Evolutionary conservation across 2,888 invertebrate genomes (phyloP).

Genomic region (Alviniconcha strummeri): DNA sequence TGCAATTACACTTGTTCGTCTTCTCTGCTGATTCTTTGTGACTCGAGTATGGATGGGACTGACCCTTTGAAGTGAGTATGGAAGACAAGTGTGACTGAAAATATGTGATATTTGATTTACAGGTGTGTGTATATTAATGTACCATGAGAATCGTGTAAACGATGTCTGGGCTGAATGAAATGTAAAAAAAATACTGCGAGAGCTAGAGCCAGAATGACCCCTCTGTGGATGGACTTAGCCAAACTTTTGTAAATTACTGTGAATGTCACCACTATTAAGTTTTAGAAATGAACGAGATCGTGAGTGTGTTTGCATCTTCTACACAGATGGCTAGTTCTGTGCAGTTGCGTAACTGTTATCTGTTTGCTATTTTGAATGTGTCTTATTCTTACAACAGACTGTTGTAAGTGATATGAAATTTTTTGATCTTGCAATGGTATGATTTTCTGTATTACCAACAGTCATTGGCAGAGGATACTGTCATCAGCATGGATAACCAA

Average conservation of each 20-base stretch:
- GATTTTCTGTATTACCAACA: constrained; percentile 4
- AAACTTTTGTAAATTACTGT: no score
- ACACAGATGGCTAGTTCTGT: neutral
- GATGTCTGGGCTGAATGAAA: no score
- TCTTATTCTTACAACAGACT: constrained; percentile 19
- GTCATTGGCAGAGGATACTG: neutral
- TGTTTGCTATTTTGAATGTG: constrained; percentile 24
- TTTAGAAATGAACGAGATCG: constrained; percentile 1
- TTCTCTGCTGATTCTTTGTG: no score
- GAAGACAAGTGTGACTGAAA: neutral
- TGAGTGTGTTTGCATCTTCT: neutral
- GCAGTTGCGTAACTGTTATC: no score
- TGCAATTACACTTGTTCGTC: no score
- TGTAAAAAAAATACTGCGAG: no score
- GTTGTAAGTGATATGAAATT: neutral
- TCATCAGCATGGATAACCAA: constrained; percentile 4
- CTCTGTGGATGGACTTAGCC: no score
- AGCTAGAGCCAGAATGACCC: no score
- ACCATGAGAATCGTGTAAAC: no score
- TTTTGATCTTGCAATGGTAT: constrained; percentile 4
- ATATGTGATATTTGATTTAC: constrained; percentile 7
- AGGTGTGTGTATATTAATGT: neutral
- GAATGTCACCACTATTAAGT: neutral
- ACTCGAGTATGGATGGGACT: no score
- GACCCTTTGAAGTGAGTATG: no score